Evolutionary conservation across 2,113 vertebrate genomes (phyloP), one percentile per base, ranked within the genome.

Genomic region (Pseudopodoces humilis): DNA sequence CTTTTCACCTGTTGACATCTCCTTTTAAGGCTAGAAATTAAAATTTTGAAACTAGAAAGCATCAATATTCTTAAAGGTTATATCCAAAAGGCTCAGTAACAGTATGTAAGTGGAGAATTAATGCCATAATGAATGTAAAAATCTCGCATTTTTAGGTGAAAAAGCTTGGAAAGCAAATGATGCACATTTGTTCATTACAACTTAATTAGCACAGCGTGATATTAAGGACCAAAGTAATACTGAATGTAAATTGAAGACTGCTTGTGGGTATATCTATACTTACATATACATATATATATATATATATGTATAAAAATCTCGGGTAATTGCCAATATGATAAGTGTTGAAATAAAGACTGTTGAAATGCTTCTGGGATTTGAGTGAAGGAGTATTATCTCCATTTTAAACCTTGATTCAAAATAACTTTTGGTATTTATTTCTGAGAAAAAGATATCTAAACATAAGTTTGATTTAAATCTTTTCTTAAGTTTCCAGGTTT

Each of bases 21-120:
- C 68, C 80, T 95, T 88, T 90, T 90, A 86, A 80, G 50, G 68
- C 67, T 30, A 70, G 64, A 94, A 92, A 92, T 92, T 65, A 92
- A 90, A 86, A 76, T 50, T 21, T 44, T 83, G 68, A 43, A 92
- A 96, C 81, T 55, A 88, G 41, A 81, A 93, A 88, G 24, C 86
- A 92, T 95, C 33, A 4, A 81, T 97, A 90, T 74, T 86, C 68
- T 92, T 93, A 80, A 93, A 96, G 68, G 68, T 83, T 88, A 83
- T 86, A 88, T 83, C 68, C 76, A 90, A 74, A 80, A 50, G 76
- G 68, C 83, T 94, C 88, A 86, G 64, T 76, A 93, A 46, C 71
- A 77, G 28, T 74, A 92, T 47, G 79, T 31, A 92, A 92, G 75
- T 37, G 47, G 86, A 94, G 50, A 88, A 90, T 81, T 92, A 93